phyloP scores from a whole-genome alignment of 2,113 vertebrate genomes.

The Nycticorax nycticorax region DNA sequence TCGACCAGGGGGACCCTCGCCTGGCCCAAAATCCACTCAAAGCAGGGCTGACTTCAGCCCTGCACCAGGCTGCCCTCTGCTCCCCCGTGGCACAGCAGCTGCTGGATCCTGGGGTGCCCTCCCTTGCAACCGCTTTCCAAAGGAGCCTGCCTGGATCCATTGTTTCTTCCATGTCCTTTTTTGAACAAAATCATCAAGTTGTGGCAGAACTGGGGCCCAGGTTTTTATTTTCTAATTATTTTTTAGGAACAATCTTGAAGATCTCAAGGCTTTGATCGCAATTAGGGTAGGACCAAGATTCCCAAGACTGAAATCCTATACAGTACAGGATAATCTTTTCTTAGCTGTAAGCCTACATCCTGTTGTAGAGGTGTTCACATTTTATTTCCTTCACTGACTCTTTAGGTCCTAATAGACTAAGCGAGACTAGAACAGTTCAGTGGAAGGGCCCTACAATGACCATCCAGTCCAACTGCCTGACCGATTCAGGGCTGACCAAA shows the following conservation, averaged over 20 bases:
- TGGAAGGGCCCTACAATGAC: neutral
- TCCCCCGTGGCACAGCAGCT: accelerated
- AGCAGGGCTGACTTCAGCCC: neutral
- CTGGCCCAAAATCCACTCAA: neutral
- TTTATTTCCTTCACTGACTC: neutral
- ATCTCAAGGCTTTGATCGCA: neutral
- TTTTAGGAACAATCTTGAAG: neutral
- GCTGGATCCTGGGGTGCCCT: neutral
- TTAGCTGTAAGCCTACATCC: neutral
- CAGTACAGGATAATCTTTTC: neutral
- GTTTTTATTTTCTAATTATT: neutral
- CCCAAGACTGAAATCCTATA: neutral
- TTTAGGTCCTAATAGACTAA: neutral
- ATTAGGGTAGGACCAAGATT: neutral
- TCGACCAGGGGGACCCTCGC: accelerated
- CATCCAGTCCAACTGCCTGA: neutral
- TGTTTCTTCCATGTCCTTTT: neutral
- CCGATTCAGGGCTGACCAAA: neutral
- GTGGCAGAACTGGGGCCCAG: neutral
- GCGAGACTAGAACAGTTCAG: neutral
- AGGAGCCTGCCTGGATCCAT: neutral
- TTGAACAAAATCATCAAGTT: neutral
- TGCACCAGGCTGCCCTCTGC: neutral
- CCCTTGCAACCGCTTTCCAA: accelerated
- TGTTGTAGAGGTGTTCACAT: neutral